phyloP scores from a whole-genome alignment of 2,797 vertebrate species.

The Centroberyx gerrardi region DNA sequence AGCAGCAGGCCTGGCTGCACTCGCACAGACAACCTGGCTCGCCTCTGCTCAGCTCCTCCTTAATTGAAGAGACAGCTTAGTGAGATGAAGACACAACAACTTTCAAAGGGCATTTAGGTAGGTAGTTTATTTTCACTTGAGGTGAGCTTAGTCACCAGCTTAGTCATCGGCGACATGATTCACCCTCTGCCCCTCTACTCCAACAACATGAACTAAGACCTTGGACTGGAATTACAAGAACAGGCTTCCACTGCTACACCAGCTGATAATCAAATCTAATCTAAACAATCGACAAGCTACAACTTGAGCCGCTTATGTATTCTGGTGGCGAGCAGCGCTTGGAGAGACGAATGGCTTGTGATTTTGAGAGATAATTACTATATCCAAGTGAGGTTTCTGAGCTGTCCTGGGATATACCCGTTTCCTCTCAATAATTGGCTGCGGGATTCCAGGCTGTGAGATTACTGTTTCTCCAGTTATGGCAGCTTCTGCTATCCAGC shows the following conservation, averaged over 20 bases:
- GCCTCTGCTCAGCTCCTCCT: conserved; percentile 53
- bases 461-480: conserved; percentile 76
- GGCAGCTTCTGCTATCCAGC: conserved; percentile 71
- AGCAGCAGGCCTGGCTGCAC: conserved; percentile 43
- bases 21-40: conserved; percentile 55
- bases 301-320: conserved; percentile 55
- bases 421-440: conserved; percentile 66
- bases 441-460: conserved; percentile 67
- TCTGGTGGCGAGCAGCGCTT: conserved; percentile 35
- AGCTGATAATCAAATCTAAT: conserved; percentile 41
- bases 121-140: conserved; percentile 71
- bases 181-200: neutral
- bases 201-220: conserved; percentile 3
- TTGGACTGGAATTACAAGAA: conserved; percentile 15
- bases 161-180: conserved; percentile 63
- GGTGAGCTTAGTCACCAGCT: conserved; percentile 71
- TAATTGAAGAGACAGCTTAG: conserved; percentile 78
- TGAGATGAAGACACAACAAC: conserved; percentile 57
- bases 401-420: conserved; percentile 54
- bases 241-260: conserved; percentile 9
- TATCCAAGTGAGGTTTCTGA: conserved; percentile 42
- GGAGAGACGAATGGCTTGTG: conserved; percentile 55
- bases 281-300: conserved; percentile 17
- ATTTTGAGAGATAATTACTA: conserved; percentile 67
- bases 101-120: conserved; percentile 74